Base-by-base conservation (phyloP, 1,140 invertebrate genomes). In the Mylabris phalerata region DNA sequence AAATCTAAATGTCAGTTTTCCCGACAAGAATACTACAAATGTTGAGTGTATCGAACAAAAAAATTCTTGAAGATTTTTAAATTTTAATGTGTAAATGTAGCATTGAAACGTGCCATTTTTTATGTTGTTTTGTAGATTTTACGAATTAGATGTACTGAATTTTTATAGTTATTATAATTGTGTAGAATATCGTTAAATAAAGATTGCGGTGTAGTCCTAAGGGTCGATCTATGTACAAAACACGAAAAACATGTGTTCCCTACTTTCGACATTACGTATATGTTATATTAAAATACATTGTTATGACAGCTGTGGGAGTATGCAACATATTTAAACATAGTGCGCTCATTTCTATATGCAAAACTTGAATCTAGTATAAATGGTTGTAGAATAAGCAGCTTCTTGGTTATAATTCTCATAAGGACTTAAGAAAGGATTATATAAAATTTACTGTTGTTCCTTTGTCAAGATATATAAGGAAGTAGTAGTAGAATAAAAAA, bases 251-350 rank as follows among this genome's bases (percentile, higher is more conserved):
- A 64, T 52, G 55, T 64, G 60, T 62, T 59, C 40, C 54, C 7
- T 49, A 45, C 55, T 57, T 50, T 63, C 57, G 57, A 50, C 57
- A 57, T 63, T 63, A 59, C 59, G 61, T 63, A 56, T 61, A 66
- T 63, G 56, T 66, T 66, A 57, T 66, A 66, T 66, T 66, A 61
- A 66, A 66, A 66, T 66, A 66, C 61, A 66, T 66, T 66, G 64
- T 66, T 66, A 66, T 66, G 61, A 63, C 61, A 66, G 61, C 55
- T 57, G 47, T 60, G 64, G 64, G 64, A 66, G 41, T 59, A 63
- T 60, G 64, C 61, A 66, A 63, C 64, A 63, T 66, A 63, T 5
- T 66, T 66, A 63, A 66, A 66, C 63, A 60, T 63, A 44, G 55
- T 55, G 49, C 48, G 52, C 61, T 66, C 59, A 63, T 65, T n/a